A percentile compares a stretch with the other conserved stretches of the same genome.
Evolutionary conservation across 2,113 vertebrate genomes (phyloP).

Genomic region (Dermatemys mawii): DNA sequence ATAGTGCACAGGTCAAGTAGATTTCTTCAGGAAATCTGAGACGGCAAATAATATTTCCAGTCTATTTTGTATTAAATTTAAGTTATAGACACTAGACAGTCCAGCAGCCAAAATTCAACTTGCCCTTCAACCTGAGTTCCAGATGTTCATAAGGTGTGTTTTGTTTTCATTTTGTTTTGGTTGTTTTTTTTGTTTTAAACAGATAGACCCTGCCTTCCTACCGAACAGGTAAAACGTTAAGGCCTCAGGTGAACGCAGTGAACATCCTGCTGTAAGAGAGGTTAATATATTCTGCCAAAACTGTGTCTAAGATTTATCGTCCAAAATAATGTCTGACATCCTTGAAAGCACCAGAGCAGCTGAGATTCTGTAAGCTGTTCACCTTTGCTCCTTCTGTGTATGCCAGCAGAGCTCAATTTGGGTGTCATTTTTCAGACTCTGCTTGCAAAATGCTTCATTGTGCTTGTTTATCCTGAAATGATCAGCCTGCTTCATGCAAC

Average conservation of each 20-base stretch:
- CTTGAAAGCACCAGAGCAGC: neutral
- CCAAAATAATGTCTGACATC: neutral
- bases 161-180: too few species aligned
- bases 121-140: neutral
- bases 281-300: neutral
- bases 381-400: neutral
- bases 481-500: neutral
- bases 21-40: neutral
- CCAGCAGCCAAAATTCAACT: neutral
- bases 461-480: neutral
- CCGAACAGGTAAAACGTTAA: neutral
- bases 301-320: neutral
- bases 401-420: rapidly evolving
- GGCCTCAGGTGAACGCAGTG: neutral
- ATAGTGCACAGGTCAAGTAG: neutral
- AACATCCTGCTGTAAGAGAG: neutral
- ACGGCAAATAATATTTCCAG: neutral
- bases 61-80: neutral
- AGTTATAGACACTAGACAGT: neutral
- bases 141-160: neutral
- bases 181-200: neutral
- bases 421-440: neutral
- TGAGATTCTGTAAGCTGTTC: neutral
- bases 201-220: neutral
- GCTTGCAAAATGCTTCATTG: neutral